These are phyloP conservation scores for Rugalucina vietnamica DNA, from an alignment of 2,888 invertebrate species.

Conservation along the genomic window DNA sequence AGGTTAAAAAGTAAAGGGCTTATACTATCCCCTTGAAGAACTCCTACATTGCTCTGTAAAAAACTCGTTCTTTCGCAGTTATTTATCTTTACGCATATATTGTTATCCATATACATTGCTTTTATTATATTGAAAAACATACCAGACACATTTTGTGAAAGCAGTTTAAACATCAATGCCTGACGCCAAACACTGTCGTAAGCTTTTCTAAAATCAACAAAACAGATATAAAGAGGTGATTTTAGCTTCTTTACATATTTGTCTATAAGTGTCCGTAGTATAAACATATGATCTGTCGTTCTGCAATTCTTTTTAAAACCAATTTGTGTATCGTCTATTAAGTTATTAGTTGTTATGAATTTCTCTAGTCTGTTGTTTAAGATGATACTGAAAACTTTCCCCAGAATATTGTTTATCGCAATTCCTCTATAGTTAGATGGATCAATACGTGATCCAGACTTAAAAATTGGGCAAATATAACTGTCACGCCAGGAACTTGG, in stretches of 20 bases:
- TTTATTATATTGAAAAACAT: not conserved
- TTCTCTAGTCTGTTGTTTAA: not conserved
- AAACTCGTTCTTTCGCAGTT: not conserved
- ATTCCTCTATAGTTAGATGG: conserved; percentile 1
- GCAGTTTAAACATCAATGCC: not conserved
- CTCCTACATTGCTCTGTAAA: not conserved
- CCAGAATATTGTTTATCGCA: not conserved
- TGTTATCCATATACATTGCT: not conserved
- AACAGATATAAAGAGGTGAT: not conserved
- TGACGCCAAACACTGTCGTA: not conserved
- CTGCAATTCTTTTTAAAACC: not conserved
- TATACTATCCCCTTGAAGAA: not conserved
- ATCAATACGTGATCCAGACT: not conserved
- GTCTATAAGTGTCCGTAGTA: not conserved
- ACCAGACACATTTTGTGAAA: not conserved
- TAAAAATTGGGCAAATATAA: not conserved
- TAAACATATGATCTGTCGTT: not conserved
- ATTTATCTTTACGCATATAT: not conserved
- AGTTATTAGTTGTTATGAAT: not conserved
- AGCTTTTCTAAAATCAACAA: not conserved
- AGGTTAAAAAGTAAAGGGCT: not conserved
- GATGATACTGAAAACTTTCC: not conserved
- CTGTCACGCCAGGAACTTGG: not conserved
- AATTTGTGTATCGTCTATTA: not conserved
- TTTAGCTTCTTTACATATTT: not conserved